Evolutionary conservation across 2,113 vertebrate species (phyloP), one percentile per base, ranked within the genome.

Genomic region (Hydrochoerus hydrochaeris): DNA sequence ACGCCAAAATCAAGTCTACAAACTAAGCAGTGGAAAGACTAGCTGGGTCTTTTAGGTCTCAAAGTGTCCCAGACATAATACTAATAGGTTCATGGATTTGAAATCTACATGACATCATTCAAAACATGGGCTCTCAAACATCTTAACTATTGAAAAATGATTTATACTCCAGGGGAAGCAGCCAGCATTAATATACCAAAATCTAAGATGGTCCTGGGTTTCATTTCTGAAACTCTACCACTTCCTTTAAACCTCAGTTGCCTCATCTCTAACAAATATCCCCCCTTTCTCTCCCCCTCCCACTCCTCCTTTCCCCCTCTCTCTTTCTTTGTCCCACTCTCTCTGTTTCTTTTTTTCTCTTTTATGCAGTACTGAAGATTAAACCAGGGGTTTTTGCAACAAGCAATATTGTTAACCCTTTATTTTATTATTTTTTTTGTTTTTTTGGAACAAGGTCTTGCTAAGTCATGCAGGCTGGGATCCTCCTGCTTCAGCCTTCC

Each of bases 101-200:
- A 93, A 85, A 35, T 88, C 81, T 84, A 2, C 11, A 6, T 16
- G 6, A 41, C n/a, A 94, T 69, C 67, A 71, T 54, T 63, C 54
- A 91, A 65, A 86, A 54, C 57, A 87, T 16, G 19, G 28, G 38
- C 62, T 78, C 38, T 38, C 32, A 52, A 54, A 17, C 71, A 58
- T 54, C 19, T 12, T 86, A 32, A 80, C 8, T 67, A 32, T 28
- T 7, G 44, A 38, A 91, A 91, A 46, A 91, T 63, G 52, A 30
- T 10, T 86, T 35, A 14, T 16, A 63, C 93, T 87, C 30, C 54
- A 69, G 52, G 41, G 12, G n/a, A 75, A 88, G 38, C 2, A 83
- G 57, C 16, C 57, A 32, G 24, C 1, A 17, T 32, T 2, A 41
- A 13, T 0, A 0, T 16, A 8, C 3, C 19, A 54, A 24, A 77